A percentile compares a stretch with the other conserved stretches of the same genome.
Conservation (phyloP, 1,140 invertebrate genomes). For the Cardiocondyla obscurior region DNA sequence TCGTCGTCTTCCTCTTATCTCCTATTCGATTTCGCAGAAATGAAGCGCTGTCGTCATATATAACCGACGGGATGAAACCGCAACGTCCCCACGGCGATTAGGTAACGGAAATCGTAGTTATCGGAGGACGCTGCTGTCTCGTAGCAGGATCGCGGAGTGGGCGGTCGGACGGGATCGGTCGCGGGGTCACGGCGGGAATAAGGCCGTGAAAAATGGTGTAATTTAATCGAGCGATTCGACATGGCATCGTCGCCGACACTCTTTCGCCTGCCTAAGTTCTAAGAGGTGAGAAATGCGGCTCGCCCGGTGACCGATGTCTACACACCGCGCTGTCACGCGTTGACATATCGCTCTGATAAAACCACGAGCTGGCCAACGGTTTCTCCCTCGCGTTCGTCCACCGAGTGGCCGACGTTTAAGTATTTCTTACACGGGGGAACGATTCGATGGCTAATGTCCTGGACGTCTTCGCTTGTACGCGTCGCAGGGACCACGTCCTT, state of each 20-base stretch:
- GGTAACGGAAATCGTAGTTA: constrained; percentile 23
- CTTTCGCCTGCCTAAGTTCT: constrained; percentile 67
- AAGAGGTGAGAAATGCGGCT: constrained; percentile 77
- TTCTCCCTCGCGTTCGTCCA: constrained; percentile 61
- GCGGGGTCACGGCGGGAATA: constrained; percentile 50
- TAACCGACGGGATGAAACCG: constrained; percentile 40
- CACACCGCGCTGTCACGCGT: constrained; percentile 73
- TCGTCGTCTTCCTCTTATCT: constrained; percentile 3
- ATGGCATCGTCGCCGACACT: constrained; percentile 60
- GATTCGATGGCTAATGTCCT: constrained; percentile 71
- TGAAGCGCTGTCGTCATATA: constrained; percentile 18
- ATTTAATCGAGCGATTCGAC: constrained; percentile 78
- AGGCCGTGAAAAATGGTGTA: constrained; percentile 74
- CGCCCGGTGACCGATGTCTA: constrained; percentile 77
- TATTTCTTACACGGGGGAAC: constrained; percentile 69
- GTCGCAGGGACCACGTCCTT: constrained; percentile 17
- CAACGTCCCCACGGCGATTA: constrained; percentile 35
- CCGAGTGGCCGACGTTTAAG: constrained; percentile 67
- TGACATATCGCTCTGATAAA: constrained; percentile 80
- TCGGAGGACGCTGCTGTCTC: constrained; percentile 16
- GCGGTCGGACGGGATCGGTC: background rate
- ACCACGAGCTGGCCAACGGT: constrained; percentile 68
- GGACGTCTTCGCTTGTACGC: constrained; percentile 50
- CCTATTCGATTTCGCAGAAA: constrained; percentile 43
- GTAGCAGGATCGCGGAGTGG: constrained; percentile 2